A percentile compares a stretch with the other conserved stretches of the same genome.
Evolutionary conservation across 2,113 vertebrate genomes (phyloP).

Genomic region (Eublepharis macularius): DNA sequence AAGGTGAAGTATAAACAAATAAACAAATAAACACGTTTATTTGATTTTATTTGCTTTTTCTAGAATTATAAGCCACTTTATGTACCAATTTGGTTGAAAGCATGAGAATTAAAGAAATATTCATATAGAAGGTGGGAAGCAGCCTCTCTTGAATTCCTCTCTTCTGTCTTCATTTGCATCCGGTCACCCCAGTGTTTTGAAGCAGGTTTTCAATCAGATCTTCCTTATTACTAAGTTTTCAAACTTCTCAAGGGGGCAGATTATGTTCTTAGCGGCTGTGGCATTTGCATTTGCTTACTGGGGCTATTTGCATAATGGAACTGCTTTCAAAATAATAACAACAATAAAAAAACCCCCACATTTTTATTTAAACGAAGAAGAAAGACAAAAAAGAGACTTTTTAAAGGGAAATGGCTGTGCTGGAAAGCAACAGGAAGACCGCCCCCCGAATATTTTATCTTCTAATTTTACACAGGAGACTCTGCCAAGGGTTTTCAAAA

Average conservation of each 20-base stretch:
- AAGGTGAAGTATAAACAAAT: no score
- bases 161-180: not conserved
- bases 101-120: no score
- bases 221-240: conserved; percentile 39
- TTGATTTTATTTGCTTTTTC: no score
- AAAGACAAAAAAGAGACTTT: not conserved
- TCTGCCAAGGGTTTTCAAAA: not conserved
- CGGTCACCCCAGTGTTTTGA: not conserved
- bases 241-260: conserved; percentile 38
- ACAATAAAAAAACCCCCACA: conserved; percentile 1
- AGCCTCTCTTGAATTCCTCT: not conserved
- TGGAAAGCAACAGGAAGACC: not conserved
- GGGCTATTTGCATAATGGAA: conserved; percentile 39
- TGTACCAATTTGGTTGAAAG: no score
- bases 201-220: conserved; percentile 32
- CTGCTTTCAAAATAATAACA: conserved; percentile 38
- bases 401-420: conserved; percentile 6
- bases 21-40: no score
- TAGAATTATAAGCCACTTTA: no score
- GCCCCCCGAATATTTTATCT: not conserved
- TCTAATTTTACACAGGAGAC: conserved; percentile 6
- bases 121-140: no score
- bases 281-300: conserved; percentile 50
- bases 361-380: conserved; percentile 48
- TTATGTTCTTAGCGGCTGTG: conserved; percentile 34